A percentile compares a stretch with the other conserved stretches of the same genome.
Conservation (phyloP, 2,797 vertebrate species). For the Naso thynnoides region DNA sequence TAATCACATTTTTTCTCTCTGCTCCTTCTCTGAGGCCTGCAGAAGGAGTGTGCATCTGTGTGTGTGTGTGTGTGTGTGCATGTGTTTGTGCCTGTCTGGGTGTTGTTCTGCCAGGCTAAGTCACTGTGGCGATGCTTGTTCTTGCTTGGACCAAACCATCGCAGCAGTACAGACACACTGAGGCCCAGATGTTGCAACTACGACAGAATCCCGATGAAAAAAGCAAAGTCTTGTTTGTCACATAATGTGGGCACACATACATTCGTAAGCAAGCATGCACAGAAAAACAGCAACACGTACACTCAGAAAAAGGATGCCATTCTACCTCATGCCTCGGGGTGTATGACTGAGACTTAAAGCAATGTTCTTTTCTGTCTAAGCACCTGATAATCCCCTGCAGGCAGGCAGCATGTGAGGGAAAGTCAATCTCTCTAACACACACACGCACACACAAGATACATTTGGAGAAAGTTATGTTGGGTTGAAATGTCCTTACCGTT, state of each 20-base stretch:
- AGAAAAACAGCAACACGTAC: not conserved
- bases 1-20: too few species aligned
- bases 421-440: slow-evolving; percentile 41
- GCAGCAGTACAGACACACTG: slow-evolving; percentile 29
- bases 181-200: slow-evolving; percentile 23
- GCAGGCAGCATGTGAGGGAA: slow-evolving; percentile 46
- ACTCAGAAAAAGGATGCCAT: slow-evolving; percentile 33
- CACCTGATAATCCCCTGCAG: slow-evolving; percentile 66
- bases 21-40: not conserved
- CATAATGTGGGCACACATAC: not conserved
- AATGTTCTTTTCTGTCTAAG: slow-evolving; percentile 68
- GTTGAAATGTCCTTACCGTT: slow-evolving; percentile 33
- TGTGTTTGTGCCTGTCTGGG: slow-evolving; percentile 30
- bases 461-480: slow-evolving; percentile 13
- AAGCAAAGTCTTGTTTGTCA: slow-evolving; percentile 35
- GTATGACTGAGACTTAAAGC: slow-evolving; percentile 64
- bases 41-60: not conserved
- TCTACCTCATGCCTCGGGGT: slow-evolving; percentile 47
- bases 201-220: slow-evolving; percentile 37
- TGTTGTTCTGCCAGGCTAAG: slow-evolving; percentile 48
- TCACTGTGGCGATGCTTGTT: slow-evolving; percentile 50
- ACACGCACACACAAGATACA: slow-evolving; percentile 14
- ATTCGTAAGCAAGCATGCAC: not conserved
- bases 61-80: not conserved
- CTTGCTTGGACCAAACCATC: slow-evolving; percentile 45